Evolutionary conservation across 2,888 invertebrate species (phyloP).

Genomic region (Busseola fusca): DNA sequence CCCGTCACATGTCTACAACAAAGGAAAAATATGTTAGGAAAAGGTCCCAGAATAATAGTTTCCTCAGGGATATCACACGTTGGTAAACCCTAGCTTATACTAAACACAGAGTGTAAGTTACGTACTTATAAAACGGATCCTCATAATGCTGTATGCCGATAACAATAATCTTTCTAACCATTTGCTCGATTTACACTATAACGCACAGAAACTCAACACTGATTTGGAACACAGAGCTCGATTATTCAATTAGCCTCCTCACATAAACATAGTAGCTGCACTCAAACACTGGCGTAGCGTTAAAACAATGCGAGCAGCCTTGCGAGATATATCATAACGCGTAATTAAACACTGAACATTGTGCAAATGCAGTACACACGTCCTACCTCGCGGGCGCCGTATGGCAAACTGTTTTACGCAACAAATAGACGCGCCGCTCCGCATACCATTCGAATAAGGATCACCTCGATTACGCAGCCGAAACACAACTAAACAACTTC

Average conservation of each 20-base stretch:
- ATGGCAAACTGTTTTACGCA: slow-evolving; percentile 80
- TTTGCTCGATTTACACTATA: slow-evolving; percentile 72
- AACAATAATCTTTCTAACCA: slow-evolving; percentile 86
- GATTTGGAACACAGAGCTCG: slow-evolving; percentile 68
- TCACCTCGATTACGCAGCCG: slow-evolving; percentile 83
- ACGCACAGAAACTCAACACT: slow-evolving; percentile 72
- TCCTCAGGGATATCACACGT: slow-evolving; percentile 52
- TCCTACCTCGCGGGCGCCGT: slow-evolving; percentile 71
- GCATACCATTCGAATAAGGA: slow-evolving; percentile 86
- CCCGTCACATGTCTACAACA: slow-evolving; percentile 87
- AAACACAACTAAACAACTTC: slow-evolving; percentile 77
- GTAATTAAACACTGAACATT: slow-evolving; percentile 71
- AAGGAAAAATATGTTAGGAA: slow-evolving; percentile 68
- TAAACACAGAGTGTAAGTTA: slow-evolving; percentile 42
- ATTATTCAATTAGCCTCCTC: slow-evolving; percentile 73
- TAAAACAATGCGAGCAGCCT: slow-evolving; percentile 76
- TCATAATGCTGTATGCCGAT: slow-evolving; percentile 85
- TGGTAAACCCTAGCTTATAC: slow-evolving; percentile 33
- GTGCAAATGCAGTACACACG: slow-evolving; percentile 69
- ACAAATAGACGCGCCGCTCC: slow-evolving; percentile 75
- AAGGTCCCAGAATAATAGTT: slow-evolving; percentile 26
- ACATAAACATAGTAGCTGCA: slow-evolving; percentile 75
- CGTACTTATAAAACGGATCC: slow-evolving; percentile 86
- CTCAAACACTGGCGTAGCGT: slow-evolving; percentile 70
- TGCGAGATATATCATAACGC: slow-evolving; percentile 75